phyloP scores from a whole-genome alignment of 2,888 invertebrate genomes.

The Psylliodes chrysocephalus region DNA sequence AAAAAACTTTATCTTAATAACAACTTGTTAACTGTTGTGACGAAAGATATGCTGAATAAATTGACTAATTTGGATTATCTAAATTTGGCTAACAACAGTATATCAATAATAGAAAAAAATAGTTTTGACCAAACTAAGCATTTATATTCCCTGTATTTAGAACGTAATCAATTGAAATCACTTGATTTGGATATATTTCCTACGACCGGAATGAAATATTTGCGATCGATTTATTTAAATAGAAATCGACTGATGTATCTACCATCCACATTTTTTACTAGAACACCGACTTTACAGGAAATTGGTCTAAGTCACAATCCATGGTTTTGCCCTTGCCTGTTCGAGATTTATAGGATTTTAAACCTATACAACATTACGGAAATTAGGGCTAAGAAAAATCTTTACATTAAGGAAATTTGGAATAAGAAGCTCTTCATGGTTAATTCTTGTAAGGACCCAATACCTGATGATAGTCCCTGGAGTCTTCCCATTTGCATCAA shows the following conservation, averaged over 20 bases:
- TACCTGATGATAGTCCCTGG: no score
- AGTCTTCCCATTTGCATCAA: slow-evolving; percentile 44
- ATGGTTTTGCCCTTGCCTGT: slow-evolving; percentile 42
- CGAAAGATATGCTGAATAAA: slow-evolving; percentile 36
- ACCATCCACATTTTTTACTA: slow-evolving; percentile 38
- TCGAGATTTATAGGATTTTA: slow-evolving; percentile 34
- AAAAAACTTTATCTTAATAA: slow-evolving; percentile 37
- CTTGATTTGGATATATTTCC: slow-evolving; percentile 37
- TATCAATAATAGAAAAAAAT: slow-evolving; percentile 38
- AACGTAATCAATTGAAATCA: slow-evolving; percentile 36
- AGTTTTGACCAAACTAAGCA: slow-evolving; percentile 39
- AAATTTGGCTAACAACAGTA: slow-evolving; percentile 40
- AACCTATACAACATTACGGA: slow-evolving; percentile 31
- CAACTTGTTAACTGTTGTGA: slow-evolving; percentile 34
- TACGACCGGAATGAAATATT: slow-evolving; percentile 22
- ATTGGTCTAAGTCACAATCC: slow-evolving; percentile 44
- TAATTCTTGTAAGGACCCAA: slow-evolving; percentile 32
- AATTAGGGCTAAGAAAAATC: slow-evolving; percentile 33
- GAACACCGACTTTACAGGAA: slow-evolving; percentile 31
- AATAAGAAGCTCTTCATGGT: no score
- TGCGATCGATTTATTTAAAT: slow-evolving; percentile 39
- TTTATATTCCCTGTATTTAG: slow-evolving; percentile 31
- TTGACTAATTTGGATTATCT: slow-evolving; percentile 35
- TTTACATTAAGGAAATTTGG: no score
- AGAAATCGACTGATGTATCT: slow-evolving; percentile 43